Evolutionary conservation across 2,113 vertebrate genomes (phyloP).

Genomic region (Rutilus rutilus): DNA sequence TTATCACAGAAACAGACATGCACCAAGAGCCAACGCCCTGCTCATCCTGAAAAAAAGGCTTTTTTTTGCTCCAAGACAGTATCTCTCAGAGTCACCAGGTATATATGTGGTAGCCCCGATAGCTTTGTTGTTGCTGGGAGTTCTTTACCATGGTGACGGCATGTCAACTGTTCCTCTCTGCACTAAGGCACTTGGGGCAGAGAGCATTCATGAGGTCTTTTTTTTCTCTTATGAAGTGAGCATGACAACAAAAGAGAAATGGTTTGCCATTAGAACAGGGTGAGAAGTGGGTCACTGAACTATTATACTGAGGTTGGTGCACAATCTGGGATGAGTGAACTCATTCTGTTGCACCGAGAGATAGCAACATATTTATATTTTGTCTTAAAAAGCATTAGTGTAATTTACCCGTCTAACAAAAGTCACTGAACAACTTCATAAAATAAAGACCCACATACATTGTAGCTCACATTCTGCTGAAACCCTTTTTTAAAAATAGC

Average conservation of each 20-base stretch:
- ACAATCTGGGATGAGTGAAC: constrained; percentile 28
- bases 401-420: neutral
- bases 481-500: neutral
- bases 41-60: constrained; percentile 9
- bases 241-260: constrained; percentile 50
- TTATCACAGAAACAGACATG: constrained; percentile 19
- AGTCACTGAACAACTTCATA: constrained; percentile 17
- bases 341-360: constrained; percentile 26
- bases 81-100: constrained; percentile 60
- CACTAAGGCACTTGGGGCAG: constrained; percentile 43
- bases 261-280: constrained; percentile 17
- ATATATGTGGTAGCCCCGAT: constrained; percentile 63
- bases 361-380: constrained; percentile 42
- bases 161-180: constrained; percentile 53
- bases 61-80: neutral
- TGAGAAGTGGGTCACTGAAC: constrained; percentile 31
- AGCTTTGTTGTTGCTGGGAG: constrained; percentile 69
- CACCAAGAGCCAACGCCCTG: neutral
- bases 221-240: constrained; percentile 42
- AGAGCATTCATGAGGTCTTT: constrained; percentile 45
- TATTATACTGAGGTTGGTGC: constrained; percentile 11
- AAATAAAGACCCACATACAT: neutral
- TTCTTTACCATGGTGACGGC: constrained; percentile 66
- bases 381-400: constrained; percentile 4
- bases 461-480: neutral